These are phyloP conservation scores for Teleiodes luculella DNA, from an alignment of 2,888 invertebrate genomes.

Conservation along the genomic window DNA sequence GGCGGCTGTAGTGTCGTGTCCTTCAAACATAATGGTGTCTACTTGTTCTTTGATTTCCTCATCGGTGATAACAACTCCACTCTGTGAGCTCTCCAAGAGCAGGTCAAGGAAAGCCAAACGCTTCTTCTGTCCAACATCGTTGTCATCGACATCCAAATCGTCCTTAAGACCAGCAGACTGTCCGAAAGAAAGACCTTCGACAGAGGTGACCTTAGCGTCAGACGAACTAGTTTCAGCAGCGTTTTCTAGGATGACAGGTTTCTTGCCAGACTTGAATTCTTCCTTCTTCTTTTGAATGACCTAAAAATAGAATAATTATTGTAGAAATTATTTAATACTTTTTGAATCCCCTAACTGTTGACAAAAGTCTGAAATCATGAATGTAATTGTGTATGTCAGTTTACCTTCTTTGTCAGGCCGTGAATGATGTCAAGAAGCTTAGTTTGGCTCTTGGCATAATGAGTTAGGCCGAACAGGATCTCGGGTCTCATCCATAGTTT, in stretches of 20 bases:
- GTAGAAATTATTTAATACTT: too few relatives aligned
- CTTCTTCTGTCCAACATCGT: constrained; percentile 88
- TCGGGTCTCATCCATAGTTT: constrained; percentile 89
- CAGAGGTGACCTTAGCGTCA: constrained; percentile 59
- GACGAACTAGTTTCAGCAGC: constrained; percentile 32
- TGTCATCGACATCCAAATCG: constrained; percentile 88
- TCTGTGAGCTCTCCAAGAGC: constrained; percentile 87
- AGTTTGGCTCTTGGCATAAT: constrained; percentile 86
- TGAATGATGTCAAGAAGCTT: constrained; percentile 87
- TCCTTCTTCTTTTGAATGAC: constrained; percentile 86
- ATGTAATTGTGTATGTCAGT: neutral
- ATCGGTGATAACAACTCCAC: constrained; percentile 84
- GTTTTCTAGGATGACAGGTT: constrained; percentile 52
- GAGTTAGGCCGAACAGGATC: constrained; percentile 86
- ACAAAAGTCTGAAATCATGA: neutral
- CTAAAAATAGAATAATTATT: constrained; percentile 39
- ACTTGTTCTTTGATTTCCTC: constrained; percentile 91
- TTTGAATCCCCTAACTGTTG: too few relatives aligned
- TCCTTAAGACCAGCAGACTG: constrained; percentile 86
- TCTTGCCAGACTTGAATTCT: constrained; percentile 83
- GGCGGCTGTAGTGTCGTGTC: constrained; percentile 90
- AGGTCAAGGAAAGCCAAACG: constrained; percentile 93
- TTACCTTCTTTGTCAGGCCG: constrained; percentile 87
- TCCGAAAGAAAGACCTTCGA: constrained; percentile 84
- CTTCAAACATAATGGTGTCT: constrained; percentile 93